Base-by-base conservation (phyloP, 2,797 vertebrate genomes). In the Alcedo atthis region DNA sequence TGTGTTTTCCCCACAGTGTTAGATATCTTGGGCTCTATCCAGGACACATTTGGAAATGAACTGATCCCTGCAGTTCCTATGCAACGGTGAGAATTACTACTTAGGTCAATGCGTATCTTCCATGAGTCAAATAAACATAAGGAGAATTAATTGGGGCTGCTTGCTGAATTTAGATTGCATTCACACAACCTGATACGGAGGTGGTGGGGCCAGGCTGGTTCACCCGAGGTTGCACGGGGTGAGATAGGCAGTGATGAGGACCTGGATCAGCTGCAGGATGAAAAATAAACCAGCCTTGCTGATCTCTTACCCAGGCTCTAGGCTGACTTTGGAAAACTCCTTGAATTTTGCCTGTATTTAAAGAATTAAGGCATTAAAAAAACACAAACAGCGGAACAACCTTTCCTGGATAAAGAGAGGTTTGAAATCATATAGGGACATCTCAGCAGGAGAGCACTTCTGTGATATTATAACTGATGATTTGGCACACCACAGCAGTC, bases 1-100 rank as follows among this genome's bases (percentile, higher is more conserved):
- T 93, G 93, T 96, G 94, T 94, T 96, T 96, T 93, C 87, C 93
- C 94, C 81, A 85, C 90, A 92, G 91, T 68, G 80, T 88, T 93
- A 79, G 91, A 74, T 94, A 67, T 91, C 89, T 89, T 95, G 94
- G 91, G 85, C 87, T 94, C 82, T 40, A 21, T 94, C 94, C 96
- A 96, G 88, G 84, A 94, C 76, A 53, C 82, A 88, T 95, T 95
- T 93, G 93, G 95, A 91, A 93, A 82, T n/a, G 33, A 93, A 85
- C 82, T 82, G 87, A 95, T 90, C 75, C 78, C 69, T 84, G 66
- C 42, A 94, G 93, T 87, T 95, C 89, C 96, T 89, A 84, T 74
- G 93, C 75, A 87, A 87, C 54, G 7, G 80, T 77, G 80, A 91
- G 92, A 91, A 95, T 94, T 92, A 91, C 92, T 93, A 85, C 89